A percentile compares a stretch with the other conserved stretches of the same genome.
phyloP scores from a whole-genome alignment of 2,113 vertebrate species.

The Psephotus haematonotus region DNA sequence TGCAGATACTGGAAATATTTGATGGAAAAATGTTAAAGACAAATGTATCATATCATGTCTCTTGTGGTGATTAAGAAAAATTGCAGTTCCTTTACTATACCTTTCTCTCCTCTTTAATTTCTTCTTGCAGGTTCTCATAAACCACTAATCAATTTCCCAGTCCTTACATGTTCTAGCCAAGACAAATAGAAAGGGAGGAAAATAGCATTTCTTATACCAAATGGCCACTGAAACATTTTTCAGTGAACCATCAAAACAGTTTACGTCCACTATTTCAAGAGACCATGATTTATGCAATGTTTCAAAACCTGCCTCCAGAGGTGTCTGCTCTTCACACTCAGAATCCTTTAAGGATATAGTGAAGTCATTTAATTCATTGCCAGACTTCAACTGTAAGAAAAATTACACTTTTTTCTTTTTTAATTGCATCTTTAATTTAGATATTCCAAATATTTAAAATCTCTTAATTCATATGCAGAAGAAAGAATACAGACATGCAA shows the following conservation, averaged over 20 bases:
- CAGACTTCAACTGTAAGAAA: background rate
- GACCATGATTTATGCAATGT: background rate
- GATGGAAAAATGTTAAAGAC: background rate
- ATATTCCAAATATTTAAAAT: background rate
- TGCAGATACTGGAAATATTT: slow-evolving; percentile 7
- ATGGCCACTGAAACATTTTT: background rate
- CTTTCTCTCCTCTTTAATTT: background rate
- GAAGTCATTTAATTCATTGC: background rate
- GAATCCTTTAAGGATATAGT: background rate
- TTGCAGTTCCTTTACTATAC: background rate
- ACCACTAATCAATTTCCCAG: slow-evolving; percentile 19
- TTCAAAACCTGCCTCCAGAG: background rate
- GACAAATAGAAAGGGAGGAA: slow-evolving; percentile 14
- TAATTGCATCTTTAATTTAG: background rate
- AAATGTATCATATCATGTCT: background rate
- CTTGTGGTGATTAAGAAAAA: background rate
- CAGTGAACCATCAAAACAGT: slow-evolving; percentile 4
- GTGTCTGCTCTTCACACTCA: background rate
- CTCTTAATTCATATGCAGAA: background rate
- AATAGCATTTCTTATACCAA: background rate
- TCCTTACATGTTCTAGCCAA: background rate
- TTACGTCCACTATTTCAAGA: background rate
- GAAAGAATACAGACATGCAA: background rate
- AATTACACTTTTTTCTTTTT: background rate
- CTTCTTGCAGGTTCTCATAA: slow-evolving; percentile 7